These are phyloP conservation scores for Anagrus nilaparvatae DNA, from an alignment of 1,140 invertebrate species.

Conservation along the genomic window DNA sequence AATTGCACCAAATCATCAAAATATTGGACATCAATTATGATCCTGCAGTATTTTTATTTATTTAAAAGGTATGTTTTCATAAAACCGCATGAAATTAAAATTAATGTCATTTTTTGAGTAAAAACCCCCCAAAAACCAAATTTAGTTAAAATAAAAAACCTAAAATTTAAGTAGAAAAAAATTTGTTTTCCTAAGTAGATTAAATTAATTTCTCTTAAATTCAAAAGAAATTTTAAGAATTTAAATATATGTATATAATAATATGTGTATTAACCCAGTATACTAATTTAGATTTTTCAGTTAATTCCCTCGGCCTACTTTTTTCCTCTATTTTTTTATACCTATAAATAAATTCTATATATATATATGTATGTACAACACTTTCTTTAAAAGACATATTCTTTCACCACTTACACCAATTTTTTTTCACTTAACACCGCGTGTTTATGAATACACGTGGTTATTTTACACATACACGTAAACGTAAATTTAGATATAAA, in stretches of 20 bases:
- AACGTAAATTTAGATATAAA: neutral
- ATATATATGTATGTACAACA: neutral
- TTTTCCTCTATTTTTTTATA: slow-evolving; percentile 14
- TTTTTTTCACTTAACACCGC: slow-evolving; percentile 19
- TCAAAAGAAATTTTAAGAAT: too few relatives aligned
- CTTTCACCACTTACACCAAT: slow-evolving; percentile 11
- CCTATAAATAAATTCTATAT: too few relatives aligned
- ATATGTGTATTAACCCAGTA: slow-evolving; percentile 19
- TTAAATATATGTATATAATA: neutral
- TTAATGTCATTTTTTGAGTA: slow-evolving; percentile 2
- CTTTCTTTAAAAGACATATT: slow-evolving; percentile 2
- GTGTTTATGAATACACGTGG: neutral
- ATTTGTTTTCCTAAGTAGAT: neutral
- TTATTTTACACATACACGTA: slow-evolving; percentile 2
- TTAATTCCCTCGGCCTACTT: slow-evolving; percentile 10
- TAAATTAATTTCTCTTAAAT: too few relatives aligned
- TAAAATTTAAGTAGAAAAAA: neutral
- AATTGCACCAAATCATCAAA: too few relatives aligned
- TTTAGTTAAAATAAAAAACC: neutral
- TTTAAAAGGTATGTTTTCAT: too few relatives aligned
- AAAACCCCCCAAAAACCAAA: neutral
- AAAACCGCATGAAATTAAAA: too few relatives aligned
- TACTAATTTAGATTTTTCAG: slow-evolving; percentile 25
- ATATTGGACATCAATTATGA: too few relatives aligned
- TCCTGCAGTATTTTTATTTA: too few relatives aligned